phyloP scores from a whole-genome alignment of 2,797 vertebrate species.

The Paguma larvata region DNA sequence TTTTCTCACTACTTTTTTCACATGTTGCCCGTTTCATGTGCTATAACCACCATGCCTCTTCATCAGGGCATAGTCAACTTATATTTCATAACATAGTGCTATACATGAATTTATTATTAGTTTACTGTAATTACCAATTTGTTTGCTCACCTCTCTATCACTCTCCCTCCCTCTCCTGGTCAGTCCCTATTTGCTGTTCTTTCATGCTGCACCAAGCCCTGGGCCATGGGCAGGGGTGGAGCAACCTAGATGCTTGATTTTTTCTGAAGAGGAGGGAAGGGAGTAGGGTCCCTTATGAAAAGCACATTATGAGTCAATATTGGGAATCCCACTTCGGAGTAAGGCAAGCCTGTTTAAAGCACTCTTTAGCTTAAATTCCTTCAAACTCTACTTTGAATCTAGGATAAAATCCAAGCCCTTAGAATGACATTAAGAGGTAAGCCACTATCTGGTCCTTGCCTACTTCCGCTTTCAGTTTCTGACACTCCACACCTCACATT shows the following conservation, averaged over 20 bases:
- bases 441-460: background rate
- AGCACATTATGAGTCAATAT: background rate
- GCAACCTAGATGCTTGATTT: background rate
- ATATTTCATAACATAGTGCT: fast-evolving
- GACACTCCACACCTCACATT: too few species aligned
- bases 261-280: background rate
- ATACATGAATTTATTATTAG: fast-evolving
- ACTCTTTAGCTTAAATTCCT: background rate
- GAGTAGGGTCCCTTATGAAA: background rate
- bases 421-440: background rate
- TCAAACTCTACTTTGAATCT: background rate
- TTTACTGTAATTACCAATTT: background rate
- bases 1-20: background rate
- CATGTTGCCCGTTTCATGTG: background rate
- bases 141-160: background rate
- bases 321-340: background rate
- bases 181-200: background rate
- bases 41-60: background rate
- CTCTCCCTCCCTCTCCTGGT: too few species aligned
- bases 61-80: too few species aligned
- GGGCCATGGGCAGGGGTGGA: background rate
- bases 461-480: background rate
- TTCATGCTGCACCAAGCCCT: background rate
- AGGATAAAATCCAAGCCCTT: background rate
- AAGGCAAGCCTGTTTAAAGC: background rate